Percentiles rank a stretch among this genome's conserved stretches.
Evolutionary conservation across 1,140 invertebrate genomes (phyloP).

Genomic region (Monomorium pharaonis): DNA sequence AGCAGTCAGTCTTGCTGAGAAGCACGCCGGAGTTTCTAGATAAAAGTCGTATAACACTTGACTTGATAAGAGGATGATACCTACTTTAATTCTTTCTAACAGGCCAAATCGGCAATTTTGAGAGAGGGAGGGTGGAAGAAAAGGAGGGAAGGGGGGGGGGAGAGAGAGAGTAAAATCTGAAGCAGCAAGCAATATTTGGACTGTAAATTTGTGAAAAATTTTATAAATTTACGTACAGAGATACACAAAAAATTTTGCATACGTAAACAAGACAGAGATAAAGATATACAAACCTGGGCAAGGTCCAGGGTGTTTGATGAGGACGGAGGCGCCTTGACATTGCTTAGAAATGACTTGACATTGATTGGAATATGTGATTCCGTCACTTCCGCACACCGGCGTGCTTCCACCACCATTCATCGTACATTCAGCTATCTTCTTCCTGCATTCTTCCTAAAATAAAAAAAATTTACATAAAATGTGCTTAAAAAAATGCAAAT

Average conservation of each 20-base stretch:
- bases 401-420: conserved; percentile 73
- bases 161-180: background rate
- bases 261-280: background rate
- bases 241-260: background rate
- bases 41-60: conserved; percentile 16
- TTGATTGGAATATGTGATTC: conserved; percentile 90
- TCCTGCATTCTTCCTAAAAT: conserved; percentile 83
- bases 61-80: background rate
- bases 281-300: conserved; percentile 87
- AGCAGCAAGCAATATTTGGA: background rate
- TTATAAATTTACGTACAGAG: background rate
- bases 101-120: background rate
- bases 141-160: background rate
- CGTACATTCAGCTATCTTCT: conserved; percentile 82
- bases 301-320: conserved; percentile 89
- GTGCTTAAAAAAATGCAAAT: background rate
- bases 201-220: background rate
- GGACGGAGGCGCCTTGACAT: conserved; percentile 89
- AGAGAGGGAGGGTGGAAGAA: background rate
- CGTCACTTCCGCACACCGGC: conserved; percentile 93
- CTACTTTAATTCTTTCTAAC: background rate
- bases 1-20: conserved; percentile 81
- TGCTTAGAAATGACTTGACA: conserved; percentile 91
- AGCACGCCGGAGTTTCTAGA: conserved; percentile 84
- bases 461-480: conserved; percentile 19